Evolutionary conservation across 2,113 vertebrate species (phyloP).

Genomic region (Hipposideros armiger): DNA sequence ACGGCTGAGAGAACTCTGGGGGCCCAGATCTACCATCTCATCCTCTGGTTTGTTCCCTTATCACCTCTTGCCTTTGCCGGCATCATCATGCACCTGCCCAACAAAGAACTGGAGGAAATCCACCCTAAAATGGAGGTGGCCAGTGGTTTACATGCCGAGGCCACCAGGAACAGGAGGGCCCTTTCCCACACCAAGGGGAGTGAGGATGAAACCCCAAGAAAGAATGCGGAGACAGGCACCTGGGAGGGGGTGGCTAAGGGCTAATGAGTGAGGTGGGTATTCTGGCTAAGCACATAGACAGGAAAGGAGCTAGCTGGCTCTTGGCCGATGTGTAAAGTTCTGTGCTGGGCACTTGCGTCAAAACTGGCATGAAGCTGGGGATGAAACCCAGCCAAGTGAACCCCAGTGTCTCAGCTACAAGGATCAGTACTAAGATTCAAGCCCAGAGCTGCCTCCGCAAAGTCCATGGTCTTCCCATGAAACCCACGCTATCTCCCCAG

Average conservation of each 20-base stretch:
- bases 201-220: not conserved
- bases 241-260: not conserved
- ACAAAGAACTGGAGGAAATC: not conserved
- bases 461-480: not conserved
- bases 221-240: not conserved
- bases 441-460: not conserved
- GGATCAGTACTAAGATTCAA: not conserved
- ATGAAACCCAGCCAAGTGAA: not conserved
- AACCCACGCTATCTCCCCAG: not conserved
- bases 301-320: not conserved
- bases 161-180: not conserved
- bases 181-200: not conserved
- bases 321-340: not conserved
- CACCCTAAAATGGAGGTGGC: not conserved
- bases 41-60: not conserved
- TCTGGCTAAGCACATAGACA: not conserved
- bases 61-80: not conserved
- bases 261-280: not conserved
- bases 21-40: not conserved
- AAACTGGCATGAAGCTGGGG: not conserved
- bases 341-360: not conserved
- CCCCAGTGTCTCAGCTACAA: not conserved
- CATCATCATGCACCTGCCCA: not conserved
- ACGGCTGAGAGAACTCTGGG: not conserved
- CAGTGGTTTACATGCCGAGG: not conserved